These are phyloP conservation scores for Circaetus cinerascens DNA, from an alignment of 2,113 vertebrate species.

Conservation along the genomic window DNA sequence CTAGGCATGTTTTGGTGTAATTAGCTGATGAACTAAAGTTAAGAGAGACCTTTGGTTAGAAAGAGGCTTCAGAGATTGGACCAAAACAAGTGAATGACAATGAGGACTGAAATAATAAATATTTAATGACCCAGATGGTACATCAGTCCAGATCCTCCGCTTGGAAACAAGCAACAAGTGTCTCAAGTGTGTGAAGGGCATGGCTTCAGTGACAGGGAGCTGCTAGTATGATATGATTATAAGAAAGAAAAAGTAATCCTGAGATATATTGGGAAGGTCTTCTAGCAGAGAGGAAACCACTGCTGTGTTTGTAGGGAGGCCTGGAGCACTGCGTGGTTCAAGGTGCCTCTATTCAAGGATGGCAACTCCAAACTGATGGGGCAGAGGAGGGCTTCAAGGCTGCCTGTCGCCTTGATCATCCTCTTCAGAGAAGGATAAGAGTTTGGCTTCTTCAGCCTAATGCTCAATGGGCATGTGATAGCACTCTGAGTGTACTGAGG, in stretches of 20 bases:
- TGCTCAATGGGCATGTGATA: background rate
- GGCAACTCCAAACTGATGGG: background rate
- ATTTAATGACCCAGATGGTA: background rate
- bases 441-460: background rate
- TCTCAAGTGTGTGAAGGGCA: background rate
- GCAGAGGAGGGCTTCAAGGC: background rate
- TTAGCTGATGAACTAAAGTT: background rate
- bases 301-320: background rate
- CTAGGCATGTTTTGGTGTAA: background rate
- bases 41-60: background rate
- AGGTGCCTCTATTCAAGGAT: background rate
- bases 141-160: background rate
- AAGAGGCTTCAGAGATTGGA: background rate
- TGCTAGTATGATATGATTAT: background rate
- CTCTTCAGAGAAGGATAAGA: background rate
- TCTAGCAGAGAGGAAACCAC: background rate
- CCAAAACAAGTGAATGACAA: background rate
- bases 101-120: background rate
- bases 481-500: background rate
- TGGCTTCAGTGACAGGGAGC: background rate
- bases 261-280: background rate
- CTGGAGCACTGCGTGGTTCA: background rate
- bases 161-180: background rate
- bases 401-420: background rate
- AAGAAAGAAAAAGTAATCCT: background rate